Base-by-base conservation (phyloP, 53 echinoderm and acorn worm genomes). In the Glandiceps talaboti region DNA sequence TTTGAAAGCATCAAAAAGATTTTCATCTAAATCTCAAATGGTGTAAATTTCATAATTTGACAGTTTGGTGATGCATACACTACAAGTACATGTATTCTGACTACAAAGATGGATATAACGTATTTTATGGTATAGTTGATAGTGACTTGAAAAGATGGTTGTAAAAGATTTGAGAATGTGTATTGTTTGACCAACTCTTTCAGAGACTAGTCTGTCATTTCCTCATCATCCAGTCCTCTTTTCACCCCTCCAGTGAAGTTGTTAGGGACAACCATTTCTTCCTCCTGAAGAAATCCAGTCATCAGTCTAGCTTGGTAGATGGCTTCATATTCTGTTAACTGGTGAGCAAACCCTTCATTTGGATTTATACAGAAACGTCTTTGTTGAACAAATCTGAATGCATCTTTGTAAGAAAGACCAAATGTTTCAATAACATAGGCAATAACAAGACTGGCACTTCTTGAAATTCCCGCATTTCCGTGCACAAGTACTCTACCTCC, bases 371-470 rank as follows among this genome's bases (percentile, higher is more conserved):
- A 94, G 32, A 92, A 90, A 28, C 94, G 77, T 29, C 80, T 94
- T 78, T 92, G 87, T 75, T 88, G 88, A 10, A 94, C 94, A 81
- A 83, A 86, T 27, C 80, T 85, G 27, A 87, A 82, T 1, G 94
- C 91, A 75, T 86, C 86, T 81, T 91, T 94, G 84, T 89, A 91
- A 29, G 82, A 45, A 28, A 91, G 73, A 79, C 91, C 89, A 82
- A 79, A 94, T n/a, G 94, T 91, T 77, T 94, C 94, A 89, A 94
- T 94, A 14, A 94, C 74, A 75, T 91, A 94, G 27, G 89, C 94
- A 72, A 94, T 91, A 27, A 94, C 94, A 1, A 94, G 85, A 20
- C 91, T 89, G 45, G 94, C 91, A 85, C 94, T 95, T 90, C 95
- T 88, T 74, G 95, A 95, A 64, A 92, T 92, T 1, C 95, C 95